These are phyloP conservation scores for Spea hammondii DNA, from an alignment of 2,797 vertebrate genomes.

Conservation along the genomic window DNA sequence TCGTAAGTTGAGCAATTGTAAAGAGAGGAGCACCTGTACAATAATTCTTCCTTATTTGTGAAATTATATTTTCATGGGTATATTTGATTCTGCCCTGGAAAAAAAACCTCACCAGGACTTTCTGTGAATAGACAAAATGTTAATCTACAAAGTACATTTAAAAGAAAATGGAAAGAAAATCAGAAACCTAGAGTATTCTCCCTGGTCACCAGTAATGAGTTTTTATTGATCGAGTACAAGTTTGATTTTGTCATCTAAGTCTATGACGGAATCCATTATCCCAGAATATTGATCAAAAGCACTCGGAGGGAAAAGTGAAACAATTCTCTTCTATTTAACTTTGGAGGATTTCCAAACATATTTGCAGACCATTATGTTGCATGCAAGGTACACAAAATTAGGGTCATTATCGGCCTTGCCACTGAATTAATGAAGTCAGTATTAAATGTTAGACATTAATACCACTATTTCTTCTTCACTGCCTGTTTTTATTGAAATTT, in stretches of 20 bases:
- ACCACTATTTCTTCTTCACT: slow-evolving; percentile 40
- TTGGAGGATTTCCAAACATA: slow-evolving; percentile 51
- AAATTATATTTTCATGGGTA: background rate
- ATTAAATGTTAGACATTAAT: slow-evolving; percentile 42
- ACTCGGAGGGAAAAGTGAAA: slow-evolving; percentile 51
- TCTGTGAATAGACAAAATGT: slow-evolving; percentile 19
- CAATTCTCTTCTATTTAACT: slow-evolving; percentile 48
- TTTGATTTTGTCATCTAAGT: slow-evolving; percentile 17
- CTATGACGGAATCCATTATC: slow-evolving; percentile 36
- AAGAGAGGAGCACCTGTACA: too few species aligned
- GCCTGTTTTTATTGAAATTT: slow-evolving; percentile 31
- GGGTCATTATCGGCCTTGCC: slow-evolving; percentile 25
- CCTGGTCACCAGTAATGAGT: slow-evolving; percentile 50
- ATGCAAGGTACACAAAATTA: slow-evolving; percentile 48
- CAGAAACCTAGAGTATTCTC: slow-evolving; percentile 35
- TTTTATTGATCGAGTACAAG: slow-evolving; percentile 32
- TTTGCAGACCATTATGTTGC: slow-evolving; percentile 36
- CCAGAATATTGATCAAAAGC: slow-evolving; percentile 55
- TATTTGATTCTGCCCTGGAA: slow-evolving; percentile 2
- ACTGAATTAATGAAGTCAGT: slow-evolving; percentile 44
- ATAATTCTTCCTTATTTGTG: too few species aligned
- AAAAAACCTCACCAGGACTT: slow-evolving; percentile 12
- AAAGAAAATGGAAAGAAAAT: slow-evolving; percentile 38
- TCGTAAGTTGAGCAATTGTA: too few species aligned
- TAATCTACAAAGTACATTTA: slow-evolving; percentile 41